Percentiles rank a stretch among this genome's conserved stretches.
Evolutionary conservation across 2,113 vertebrate species (phyloP).

Genomic region (Ciconia boyciana): DNA sequence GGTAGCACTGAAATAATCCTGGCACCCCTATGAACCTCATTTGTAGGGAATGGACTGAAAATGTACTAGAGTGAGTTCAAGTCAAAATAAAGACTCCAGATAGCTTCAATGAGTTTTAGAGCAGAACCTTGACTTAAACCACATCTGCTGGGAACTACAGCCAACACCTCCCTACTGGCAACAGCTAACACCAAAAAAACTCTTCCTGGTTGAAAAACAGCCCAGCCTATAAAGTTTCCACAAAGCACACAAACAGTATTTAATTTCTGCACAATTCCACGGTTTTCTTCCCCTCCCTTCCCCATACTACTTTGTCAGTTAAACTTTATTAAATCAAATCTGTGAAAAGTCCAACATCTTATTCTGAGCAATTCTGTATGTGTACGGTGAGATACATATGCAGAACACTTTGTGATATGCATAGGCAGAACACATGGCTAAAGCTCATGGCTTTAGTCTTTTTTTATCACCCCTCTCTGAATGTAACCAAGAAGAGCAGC

Average conservation of each 20-base stretch:
- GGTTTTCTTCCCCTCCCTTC: background rate
- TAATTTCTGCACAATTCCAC: background rate
- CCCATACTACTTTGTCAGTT: background rate
- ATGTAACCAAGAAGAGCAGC: background rate
- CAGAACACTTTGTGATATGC: background rate
- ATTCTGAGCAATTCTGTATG: background rate
- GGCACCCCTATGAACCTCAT: background rate
- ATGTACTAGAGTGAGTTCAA: background rate
- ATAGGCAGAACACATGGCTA: background rate
- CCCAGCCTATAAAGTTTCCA: background rate
- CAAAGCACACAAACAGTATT: background rate
- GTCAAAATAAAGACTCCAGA: background rate
- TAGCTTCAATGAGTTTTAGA: background rate
- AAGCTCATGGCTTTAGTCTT: background rate
- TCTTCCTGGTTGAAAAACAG: background rate
- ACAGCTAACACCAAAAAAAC: background rate
- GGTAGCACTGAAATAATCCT: background rate
- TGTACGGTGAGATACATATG: background rate
- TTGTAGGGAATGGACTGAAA: background rate
- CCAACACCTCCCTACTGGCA: background rate
- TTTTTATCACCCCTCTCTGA: background rate
- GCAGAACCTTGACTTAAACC: background rate
- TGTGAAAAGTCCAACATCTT: background rate
- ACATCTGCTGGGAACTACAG: background rate
- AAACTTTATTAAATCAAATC: background rate